These are phyloP conservation scores for Limnephilus lunatus DNA, from an alignment of 2,888 invertebrate genomes.

Conservation along the genomic window DNA sequence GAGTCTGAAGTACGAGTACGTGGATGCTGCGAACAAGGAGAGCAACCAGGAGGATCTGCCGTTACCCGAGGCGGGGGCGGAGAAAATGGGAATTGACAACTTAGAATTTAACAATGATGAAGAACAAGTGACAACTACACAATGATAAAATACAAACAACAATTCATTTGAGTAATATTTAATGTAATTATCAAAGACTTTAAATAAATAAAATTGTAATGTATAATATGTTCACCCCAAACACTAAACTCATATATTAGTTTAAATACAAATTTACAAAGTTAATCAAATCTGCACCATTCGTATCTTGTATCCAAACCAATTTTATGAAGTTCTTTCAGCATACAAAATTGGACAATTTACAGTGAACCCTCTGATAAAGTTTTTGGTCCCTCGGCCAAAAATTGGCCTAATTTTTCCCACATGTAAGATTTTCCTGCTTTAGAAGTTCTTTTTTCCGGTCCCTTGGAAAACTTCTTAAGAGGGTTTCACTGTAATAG, in stretches of 20 bases:
- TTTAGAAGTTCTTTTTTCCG: no score
- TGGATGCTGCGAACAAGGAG: constrained; percentile 70
- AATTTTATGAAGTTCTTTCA: not conserved
- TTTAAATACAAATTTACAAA: not conserved
- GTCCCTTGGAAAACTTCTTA: no score
- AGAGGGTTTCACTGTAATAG: no score
- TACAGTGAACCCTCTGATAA: no score
- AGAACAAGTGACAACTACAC: not conserved
- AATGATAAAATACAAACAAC: not conserved
- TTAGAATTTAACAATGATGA: constrained; percentile 44
- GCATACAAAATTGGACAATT: not conserved
- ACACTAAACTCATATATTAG: not conserved
- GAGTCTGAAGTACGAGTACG: constrained; percentile 88
- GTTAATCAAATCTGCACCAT: not conserved
- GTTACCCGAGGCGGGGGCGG: constrained; percentile 68
- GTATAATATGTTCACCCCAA: not conserved
- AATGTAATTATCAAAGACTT: not conserved
- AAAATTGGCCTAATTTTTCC: no score
- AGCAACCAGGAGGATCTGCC: constrained; percentile 71
- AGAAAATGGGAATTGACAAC: constrained; percentile 60
- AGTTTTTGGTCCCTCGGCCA: no score
- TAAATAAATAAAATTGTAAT: not conserved
- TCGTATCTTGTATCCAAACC: not conserved
- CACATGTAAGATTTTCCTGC: no score
- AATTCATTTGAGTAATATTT: not conserved